Conservation (phyloP, 1,140 invertebrate species). For the Scaptomyza pallida region DNA sequence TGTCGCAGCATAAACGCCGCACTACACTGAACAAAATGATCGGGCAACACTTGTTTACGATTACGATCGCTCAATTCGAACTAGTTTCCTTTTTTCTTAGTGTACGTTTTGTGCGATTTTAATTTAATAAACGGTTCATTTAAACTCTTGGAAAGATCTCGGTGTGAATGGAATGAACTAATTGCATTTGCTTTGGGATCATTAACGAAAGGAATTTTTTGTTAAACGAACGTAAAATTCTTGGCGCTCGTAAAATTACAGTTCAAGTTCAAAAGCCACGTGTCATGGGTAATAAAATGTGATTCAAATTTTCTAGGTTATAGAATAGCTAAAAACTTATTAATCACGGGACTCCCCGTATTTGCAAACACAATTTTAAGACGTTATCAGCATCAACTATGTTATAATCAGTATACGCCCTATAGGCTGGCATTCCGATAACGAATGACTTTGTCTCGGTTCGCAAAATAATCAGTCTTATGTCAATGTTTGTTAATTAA, state of each 20-base stretch:
- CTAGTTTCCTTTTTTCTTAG: neutral
- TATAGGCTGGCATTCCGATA: neutral
- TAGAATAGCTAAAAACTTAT: too few relatives aligned
- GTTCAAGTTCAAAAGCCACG: constrained; percentile 27
- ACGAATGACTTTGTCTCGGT: neutral
- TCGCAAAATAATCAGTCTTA: neutral
- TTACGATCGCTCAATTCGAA: neutral
- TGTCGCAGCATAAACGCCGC: constrained; percentile 7
- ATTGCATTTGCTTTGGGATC: constrained; percentile 7
- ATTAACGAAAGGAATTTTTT: constrained; percentile 17
- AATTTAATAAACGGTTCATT: constrained; percentile 33
- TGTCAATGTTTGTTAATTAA: neutral
- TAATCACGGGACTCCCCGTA: neutral
- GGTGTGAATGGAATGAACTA: neutral
- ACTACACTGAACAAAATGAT: constrained; percentile 32
- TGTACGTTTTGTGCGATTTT: constrained; percentile 11
- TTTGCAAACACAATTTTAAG: neutral
- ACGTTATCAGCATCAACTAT: neutral
- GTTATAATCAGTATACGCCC: neutral
- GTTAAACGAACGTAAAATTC: constrained; percentile 6
- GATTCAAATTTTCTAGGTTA: too few relatives aligned
- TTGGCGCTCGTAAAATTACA: constrained; percentile 4
- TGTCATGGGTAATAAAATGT: neutral
- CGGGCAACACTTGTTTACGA: too few relatives aligned
- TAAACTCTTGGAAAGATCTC: constrained; percentile 1